phyloP scores from a whole-genome alignment of 2,113 vertebrate species.

The Cyrtonyx montezumae region DNA sequence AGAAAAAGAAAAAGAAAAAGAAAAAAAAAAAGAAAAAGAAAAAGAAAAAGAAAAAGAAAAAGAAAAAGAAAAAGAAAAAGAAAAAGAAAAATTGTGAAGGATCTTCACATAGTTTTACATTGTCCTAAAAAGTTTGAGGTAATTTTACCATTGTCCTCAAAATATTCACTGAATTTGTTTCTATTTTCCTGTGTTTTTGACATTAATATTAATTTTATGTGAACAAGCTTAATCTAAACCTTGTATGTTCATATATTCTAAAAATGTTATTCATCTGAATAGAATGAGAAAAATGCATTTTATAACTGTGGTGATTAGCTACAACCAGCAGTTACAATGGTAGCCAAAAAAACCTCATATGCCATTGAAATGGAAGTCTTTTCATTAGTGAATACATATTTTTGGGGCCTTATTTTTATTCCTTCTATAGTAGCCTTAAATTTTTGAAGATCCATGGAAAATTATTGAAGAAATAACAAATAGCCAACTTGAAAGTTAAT shows the following conservation, averaged over 20 bases:
- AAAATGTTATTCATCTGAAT: not conserved
- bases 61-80: not conserved
- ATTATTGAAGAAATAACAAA: not conserved
- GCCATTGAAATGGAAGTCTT: not conserved
- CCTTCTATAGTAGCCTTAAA: not conserved
- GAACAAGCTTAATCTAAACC: not conserved
- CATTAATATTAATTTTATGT: not conserved
- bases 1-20: no score
- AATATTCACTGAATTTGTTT: not conserved
- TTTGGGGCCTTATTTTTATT: not conserved
- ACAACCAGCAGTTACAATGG: not conserved
- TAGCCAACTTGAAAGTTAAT: not conserved
- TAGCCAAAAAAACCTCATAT: not conserved
- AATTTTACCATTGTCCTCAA: not conserved
- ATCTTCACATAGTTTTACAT: not conserved
- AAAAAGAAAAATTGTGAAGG: not conserved
- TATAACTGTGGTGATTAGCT: not conserved
- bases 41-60: no score
- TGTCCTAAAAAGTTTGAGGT: not conserved
- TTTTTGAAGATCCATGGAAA: not conserved
- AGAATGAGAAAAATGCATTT: not conserved
- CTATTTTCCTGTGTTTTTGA: not conserved
- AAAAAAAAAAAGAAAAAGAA: no score
- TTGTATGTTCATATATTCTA: not conserved
- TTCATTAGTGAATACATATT: not conserved